Conservation (phyloP, 2,888 invertebrate species). For the Euphydryas editha region DNA sequence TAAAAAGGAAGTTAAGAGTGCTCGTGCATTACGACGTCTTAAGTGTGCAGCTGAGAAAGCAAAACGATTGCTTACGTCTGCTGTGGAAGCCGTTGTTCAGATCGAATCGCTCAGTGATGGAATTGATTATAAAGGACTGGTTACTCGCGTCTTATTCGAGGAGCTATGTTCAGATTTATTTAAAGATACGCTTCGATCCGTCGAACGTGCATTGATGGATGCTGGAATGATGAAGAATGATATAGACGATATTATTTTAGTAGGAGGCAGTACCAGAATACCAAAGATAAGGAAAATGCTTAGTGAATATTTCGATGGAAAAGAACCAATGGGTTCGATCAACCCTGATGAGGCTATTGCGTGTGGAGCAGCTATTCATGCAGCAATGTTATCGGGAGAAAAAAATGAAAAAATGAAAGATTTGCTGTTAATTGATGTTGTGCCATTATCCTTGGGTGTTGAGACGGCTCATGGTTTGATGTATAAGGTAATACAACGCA, state of each 20-base stretch:
- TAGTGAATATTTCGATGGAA: slow-evolving; percentile 57
- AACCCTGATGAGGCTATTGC: slow-evolving; percentile 73
- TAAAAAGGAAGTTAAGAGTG: slow-evolving; percentile 51
- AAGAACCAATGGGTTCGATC: slow-evolving; percentile 52
- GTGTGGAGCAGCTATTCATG: slow-evolving; percentile 69
- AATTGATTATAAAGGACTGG: slow-evolving; percentile 57
- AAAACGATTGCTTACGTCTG: slow-evolving; percentile 59
- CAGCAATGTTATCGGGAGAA: slow-evolving; percentile 59
- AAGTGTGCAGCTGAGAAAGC: slow-evolving; percentile 63
- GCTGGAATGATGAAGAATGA: slow-evolving; percentile 57
- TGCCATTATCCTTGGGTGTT: slow-evolving; percentile 66
- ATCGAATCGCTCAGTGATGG: slow-evolving; percentile 59
- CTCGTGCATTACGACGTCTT: slow-evolving; percentile 55
- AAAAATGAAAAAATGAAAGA: slow-evolving; percentile 53
- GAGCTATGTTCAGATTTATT: slow-evolving; percentile 71
- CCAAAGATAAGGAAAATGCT: slow-evolving; percentile 63
- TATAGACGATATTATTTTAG: slow-evolving; percentile 60
- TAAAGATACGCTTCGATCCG: slow-evolving; percentile 54
- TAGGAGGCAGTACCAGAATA: slow-evolving; percentile 70
- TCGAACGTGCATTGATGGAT: slow-evolving; percentile 57
- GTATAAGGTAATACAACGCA: slow-evolving; percentile 65
- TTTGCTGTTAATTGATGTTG: slow-evolving; percentile 61
- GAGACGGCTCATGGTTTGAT: slow-evolving; percentile 68
- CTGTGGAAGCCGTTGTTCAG: slow-evolving; percentile 54
- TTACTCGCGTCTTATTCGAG: slow-evolving; percentile 63